Percentiles rank a stretch among this genome's conserved stretches.
These are phyloP conservation scores for Zalophus californianus DNA, from an alignment of 2,797 vertebrate species.

Conservation along the genomic window DNA sequence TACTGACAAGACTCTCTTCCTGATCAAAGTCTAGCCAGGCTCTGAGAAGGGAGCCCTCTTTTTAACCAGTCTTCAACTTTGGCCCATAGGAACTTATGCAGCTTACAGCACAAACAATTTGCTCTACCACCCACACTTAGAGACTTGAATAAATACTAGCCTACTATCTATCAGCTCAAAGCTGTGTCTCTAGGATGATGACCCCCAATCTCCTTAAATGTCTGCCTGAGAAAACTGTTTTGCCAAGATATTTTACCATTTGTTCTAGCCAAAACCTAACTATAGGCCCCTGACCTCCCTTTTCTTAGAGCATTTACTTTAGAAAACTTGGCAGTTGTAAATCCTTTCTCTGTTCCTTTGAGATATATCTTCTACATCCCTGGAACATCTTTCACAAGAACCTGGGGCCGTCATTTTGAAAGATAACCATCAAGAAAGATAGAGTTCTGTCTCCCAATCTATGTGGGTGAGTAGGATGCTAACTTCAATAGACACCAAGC, in stretches of 20 bases:
- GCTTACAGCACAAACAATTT: neutral
- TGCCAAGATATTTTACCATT: neutral
- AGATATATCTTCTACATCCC: neutral
- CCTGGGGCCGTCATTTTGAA: neutral
- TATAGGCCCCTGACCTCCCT: neutral
- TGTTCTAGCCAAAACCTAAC: neutral
- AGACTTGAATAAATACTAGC: neutral
- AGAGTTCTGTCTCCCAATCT: neutral
- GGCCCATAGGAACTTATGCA: neutral
- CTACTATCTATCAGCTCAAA: neutral
- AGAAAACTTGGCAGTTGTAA: neutral
- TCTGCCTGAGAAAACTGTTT: neutral
- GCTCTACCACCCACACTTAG: neutral
- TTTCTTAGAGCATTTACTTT: neutral
- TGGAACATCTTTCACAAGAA: neutral
- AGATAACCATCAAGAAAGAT: neutral
- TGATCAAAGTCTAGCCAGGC: neutral
- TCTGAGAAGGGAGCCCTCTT: neutral
- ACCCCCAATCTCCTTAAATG: neutral
- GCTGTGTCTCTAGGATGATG: neutral
- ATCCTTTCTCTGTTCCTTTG: neutral
- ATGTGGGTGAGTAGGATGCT: neutral
- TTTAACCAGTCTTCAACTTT: neutral
- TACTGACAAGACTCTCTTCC: neutral
- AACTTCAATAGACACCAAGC: neutral